phyloP scores from a whole-genome alignment of 2,888 invertebrate species.

The Eupithecia dodoneata region DNA sequence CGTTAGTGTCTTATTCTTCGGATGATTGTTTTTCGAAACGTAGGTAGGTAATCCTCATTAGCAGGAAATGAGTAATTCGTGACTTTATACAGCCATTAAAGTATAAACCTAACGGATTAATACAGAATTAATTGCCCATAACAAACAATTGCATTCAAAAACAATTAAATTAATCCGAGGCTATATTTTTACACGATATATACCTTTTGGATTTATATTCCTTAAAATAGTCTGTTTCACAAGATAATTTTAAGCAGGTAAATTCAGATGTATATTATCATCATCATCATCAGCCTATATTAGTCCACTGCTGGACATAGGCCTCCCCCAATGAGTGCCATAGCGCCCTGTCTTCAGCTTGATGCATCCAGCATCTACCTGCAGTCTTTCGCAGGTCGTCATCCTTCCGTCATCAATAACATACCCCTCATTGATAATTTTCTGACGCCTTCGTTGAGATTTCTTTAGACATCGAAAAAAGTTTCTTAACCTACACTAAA shows the following conservation, averaged over 20 bases:
- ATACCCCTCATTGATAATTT: background rate
- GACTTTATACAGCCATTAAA: background rate
- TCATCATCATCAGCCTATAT: no score
- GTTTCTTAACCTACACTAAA: background rate
- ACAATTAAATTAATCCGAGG: slow-evolving; percentile 27
- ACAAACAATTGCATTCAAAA: slow-evolving; percentile 26
- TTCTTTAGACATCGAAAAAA: background rate
- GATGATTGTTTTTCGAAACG: background rate
- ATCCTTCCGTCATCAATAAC: no score
- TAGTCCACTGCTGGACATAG: no score
- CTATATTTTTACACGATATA: slow-evolving; percentile 15
- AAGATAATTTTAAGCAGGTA: no score
- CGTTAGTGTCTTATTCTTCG: background rate
- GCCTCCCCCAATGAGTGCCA: no score
- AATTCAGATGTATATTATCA: no score
- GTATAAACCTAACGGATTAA: slow-evolving; percentile 26
- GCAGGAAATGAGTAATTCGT: background rate
- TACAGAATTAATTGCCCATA: slow-evolving; percentile 29
- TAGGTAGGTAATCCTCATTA: background rate
- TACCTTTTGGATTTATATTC: slow-evolving; percentile 31
- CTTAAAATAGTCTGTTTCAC: slow-evolving; percentile 14
- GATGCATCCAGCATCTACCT: no score
- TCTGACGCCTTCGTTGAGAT: background rate
- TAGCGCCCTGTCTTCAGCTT: no score
- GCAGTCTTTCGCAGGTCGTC: no score